Evolutionary conservation across 2,113 vertebrate genomes (phyloP).

Genomic region (Eubucco bourcierii): DNA sequence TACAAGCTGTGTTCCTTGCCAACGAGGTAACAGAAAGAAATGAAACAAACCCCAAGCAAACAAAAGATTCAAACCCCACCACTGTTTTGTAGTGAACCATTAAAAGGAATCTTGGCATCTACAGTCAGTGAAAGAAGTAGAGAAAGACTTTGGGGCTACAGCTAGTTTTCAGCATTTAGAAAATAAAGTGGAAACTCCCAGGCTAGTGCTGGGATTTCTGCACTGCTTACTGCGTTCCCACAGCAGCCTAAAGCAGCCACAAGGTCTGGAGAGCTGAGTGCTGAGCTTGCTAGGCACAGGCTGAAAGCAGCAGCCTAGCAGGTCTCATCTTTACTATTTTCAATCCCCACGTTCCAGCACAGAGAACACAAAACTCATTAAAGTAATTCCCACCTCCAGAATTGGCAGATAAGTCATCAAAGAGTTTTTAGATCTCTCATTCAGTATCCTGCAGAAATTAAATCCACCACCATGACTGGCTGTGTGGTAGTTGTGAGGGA

Average conservation of each 20-base stretch:
- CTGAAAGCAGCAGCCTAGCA: not conserved
- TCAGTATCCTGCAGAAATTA: not conserved
- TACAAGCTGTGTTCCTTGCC: not conserved
- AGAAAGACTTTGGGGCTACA: not conserved
- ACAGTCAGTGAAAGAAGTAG: not conserved
- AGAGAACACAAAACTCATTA: not conserved
- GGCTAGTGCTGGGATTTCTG: not conserved
- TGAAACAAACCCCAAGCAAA: not conserved
- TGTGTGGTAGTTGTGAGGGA: not conserved
- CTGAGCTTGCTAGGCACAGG: fast-evolving
- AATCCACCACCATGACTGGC: fast-evolving
- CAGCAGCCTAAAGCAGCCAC: not conserved
- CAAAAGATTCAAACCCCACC: not conserved
- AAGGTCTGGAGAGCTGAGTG: fast-evolving
- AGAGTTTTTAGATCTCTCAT: not conserved
- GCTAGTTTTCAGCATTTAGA: not conserved
- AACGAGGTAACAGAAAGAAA: not conserved
- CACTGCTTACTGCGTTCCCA: fast-evolving
- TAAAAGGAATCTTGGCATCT: not conserved
- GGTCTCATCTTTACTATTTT: not conserved
- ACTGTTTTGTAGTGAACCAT: not conserved
- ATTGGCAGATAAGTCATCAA: not conserved
- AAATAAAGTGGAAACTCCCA: not conserved
- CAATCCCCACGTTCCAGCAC: not conserved
- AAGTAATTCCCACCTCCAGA: not conserved